Evolutionary conservation across 2,888 invertebrate species (phyloP).

Genomic region (Pyrgus malvae): DNA sequence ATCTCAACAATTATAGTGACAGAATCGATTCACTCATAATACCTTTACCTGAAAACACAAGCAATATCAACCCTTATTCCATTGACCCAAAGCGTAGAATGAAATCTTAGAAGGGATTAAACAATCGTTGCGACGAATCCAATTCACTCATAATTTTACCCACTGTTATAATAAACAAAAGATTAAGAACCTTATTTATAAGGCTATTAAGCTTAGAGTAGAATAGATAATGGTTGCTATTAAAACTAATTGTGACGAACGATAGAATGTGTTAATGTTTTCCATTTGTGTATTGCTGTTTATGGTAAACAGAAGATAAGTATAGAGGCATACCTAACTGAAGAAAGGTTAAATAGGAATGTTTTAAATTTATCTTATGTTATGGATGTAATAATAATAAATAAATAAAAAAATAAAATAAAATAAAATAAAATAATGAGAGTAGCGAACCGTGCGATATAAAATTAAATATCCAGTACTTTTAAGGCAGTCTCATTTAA

Average conservation of each 20-base stretch:
- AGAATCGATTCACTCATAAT: slow-evolving; percentile 26
- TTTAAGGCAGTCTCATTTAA: too few relatives aligned
- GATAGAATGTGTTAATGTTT: slow-evolving; percentile 14
- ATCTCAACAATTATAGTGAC: slow-evolving; percentile 31
- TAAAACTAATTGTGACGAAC: slow-evolving; percentile 6
- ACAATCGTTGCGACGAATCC: slow-evolving; percentile 11
- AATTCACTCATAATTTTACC: slow-evolving; percentile 11
- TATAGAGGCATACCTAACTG: too few relatives aligned
- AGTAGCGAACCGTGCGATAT: too few relatives aligned
- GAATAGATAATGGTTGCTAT: neutral
- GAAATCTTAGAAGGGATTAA: neutral
- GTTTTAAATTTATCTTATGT: too few relatives aligned
- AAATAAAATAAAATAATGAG: too few relatives aligned
- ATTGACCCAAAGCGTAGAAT: neutral
- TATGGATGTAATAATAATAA: too few relatives aligned
- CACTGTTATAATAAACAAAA: neutral
- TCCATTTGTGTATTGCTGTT: slow-evolving; percentile 11
- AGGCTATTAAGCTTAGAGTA: neutral
- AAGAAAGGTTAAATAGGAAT: too few relatives aligned
- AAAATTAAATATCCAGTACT: too few relatives aligned
- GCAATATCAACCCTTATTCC: slow-evolving; percentile 6
- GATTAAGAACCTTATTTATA: neutral
- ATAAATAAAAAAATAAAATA: too few relatives aligned
- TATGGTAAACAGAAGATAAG: slow-evolving; percentile 6
- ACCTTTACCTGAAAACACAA: neutral